Percentiles rank a stretch among this genome's conserved stretches.
phyloP scores from a whole-genome alignment of 2,797 vertebrate genomes.

The Centroberyx gerrardi region DNA sequence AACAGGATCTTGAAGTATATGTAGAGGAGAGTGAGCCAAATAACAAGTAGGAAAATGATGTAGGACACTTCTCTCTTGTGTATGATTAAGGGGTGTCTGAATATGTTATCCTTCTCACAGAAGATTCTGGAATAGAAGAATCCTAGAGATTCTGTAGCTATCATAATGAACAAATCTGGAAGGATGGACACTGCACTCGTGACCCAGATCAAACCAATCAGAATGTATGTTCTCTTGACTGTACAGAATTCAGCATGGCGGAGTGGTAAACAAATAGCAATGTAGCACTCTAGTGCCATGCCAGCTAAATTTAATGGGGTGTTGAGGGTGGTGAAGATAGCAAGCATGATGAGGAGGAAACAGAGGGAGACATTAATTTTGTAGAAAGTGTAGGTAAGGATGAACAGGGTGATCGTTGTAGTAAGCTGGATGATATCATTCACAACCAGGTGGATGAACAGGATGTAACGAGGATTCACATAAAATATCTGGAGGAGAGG shows the following conservation, averaged over 20 bases:
- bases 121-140: slow-evolving; percentile 45
- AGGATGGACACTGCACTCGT: slow-evolving; percentile 45
- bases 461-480: slow-evolving; percentile 66
- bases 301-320: slow-evolving; percentile 68
- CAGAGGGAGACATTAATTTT: slow-evolving; percentile 40
- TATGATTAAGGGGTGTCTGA: slow-evolving; percentile 28
- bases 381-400: slow-evolving; percentile 56
- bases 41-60: slow-evolving; percentile 42
- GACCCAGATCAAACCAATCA: slow-evolving; percentile 61
- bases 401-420: slow-evolving; percentile 29
- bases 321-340: no score
- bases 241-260: slow-evolving; percentile 68
- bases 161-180: slow-evolving; percentile 46
- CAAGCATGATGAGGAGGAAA: no score
- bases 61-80: slow-evolving; percentile 40
- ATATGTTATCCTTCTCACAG: slow-evolving; percentile 47
- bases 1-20: slow-evolving; percentile 61
- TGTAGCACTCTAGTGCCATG: slow-evolving; percentile 70
- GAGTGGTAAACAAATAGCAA: slow-evolving; percentile 67
- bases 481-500: slow-evolving; percentile 22
- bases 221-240: slow-evolving; percentile 53
- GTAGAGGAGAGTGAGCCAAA: slow-evolving; percentile 65
- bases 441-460: slow-evolving; percentile 71
- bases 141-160: slow-evolving; percentile 17
- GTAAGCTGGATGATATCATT: slow-evolving; percentile 72